These are phyloP conservation scores for Botia kubotai DNA, from an alignment of 2,797 vertebrate genomes.

Conservation along the genomic window DNA sequence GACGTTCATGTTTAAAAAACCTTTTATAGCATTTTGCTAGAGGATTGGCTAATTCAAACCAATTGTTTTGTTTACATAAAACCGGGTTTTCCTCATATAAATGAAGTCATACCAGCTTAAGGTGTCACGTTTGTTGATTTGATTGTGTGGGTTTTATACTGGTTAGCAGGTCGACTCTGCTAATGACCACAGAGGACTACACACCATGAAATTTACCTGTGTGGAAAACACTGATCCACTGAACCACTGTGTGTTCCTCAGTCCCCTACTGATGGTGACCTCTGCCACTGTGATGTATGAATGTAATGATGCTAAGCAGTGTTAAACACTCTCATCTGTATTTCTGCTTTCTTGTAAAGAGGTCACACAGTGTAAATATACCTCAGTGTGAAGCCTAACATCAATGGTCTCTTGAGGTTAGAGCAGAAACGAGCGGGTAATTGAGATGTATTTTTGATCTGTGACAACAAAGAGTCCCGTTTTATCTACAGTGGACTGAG, in stretches of 20 bases:
- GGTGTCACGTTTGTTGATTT: not conserved
- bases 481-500: conserved; percentile 7
- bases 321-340: conserved; percentile 25
- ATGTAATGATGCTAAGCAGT: conserved; percentile 50
- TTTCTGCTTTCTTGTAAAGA: conserved; percentile 3
- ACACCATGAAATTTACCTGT: too few relatives aligned
- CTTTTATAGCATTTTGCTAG: too few relatives aligned
- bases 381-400: not conserved
- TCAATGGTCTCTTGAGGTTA: conserved; percentile 19
- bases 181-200: not conserved
- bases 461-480: not conserved
- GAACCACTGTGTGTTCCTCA: not conserved
- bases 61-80: not conserved
- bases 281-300: conserved; percentile 59
- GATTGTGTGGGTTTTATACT: not conserved
- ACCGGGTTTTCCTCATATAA: not conserved
- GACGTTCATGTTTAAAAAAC: not conserved
- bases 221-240: not conserved
- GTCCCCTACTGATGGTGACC: not conserved
- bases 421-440: not conserved
- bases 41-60: not conserved
- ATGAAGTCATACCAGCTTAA: not conserved
- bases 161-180: not conserved
- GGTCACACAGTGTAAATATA: conserved; percentile 20
- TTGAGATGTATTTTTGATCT: conserved; percentile 4